A percentile compares a stretch with the other conserved stretches of the same genome.
Evolutionary conservation across 1,140 invertebrate genomes (phyloP).

Genomic region (Pogonognathellus flavescens): DNA sequence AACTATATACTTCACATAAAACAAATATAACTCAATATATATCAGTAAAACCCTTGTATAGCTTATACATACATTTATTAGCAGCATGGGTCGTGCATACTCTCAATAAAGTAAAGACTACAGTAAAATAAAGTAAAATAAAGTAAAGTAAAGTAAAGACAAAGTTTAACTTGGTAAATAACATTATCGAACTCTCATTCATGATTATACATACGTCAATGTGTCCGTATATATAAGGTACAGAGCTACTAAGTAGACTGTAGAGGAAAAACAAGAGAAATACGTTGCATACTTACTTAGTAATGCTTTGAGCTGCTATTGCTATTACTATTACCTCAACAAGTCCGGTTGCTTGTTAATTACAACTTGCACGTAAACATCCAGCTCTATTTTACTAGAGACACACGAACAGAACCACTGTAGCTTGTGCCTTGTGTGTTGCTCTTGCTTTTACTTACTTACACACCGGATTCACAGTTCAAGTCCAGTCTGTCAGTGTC

Average conservation of each 20-base stretch:
- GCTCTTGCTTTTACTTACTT: neutral
- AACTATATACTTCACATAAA: no score
- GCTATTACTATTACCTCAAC: neutral
- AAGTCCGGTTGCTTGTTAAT: conserved; percentile 3
- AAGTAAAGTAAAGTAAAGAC: no score
- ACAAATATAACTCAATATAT: no score
- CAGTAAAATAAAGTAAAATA: no score
- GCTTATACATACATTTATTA: no score
- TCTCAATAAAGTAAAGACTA: no score
- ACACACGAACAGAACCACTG: neutral
- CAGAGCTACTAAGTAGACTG: neutral
- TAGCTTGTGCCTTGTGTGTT: neutral
- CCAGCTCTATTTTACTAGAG: neutral
- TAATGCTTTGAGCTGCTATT: neutral
- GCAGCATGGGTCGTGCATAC: no score
- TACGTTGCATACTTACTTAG: neutral
- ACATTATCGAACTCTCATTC: no score
- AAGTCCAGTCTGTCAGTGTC: conserved; percentile 32
- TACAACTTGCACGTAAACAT: conserved; percentile 19
- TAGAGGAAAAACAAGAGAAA: neutral
- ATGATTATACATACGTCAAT: no score
- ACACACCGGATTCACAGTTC: conserved; percentile 18
- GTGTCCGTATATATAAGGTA: neutral
- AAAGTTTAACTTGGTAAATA: no score
- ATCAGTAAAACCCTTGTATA: no score